A percentile compares a stretch with the other conserved stretches of the same genome.
Conservation (phyloP, 2,113 vertebrate genomes). For the Corythornis vintsioides region DNA sequence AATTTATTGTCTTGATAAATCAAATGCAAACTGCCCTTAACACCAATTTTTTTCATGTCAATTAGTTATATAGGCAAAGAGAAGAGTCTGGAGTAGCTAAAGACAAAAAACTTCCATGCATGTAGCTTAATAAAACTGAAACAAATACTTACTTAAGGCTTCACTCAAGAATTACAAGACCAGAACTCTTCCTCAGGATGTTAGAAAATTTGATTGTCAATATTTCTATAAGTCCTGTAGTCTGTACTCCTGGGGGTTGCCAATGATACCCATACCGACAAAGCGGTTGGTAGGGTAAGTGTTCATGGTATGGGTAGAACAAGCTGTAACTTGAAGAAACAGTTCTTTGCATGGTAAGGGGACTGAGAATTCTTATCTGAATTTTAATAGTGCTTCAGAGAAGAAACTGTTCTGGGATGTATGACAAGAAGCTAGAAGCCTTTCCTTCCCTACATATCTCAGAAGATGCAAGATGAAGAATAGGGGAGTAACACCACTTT, state of each 20-base stretch:
- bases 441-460: background rate
- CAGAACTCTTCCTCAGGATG: background rate
- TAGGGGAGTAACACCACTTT: background rate
- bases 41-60: background rate
- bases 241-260: background rate
- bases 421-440: background rate
- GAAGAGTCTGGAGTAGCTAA: background rate
- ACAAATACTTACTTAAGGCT: background rate
- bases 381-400: background rate
- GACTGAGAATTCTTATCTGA: background rate
- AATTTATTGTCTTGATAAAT: background rate
- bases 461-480: background rate
- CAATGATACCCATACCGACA: background rate
- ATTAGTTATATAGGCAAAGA: background rate
- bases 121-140: background rate
- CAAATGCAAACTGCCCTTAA: background rate
- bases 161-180: background rate
- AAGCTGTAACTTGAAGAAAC: background rate
- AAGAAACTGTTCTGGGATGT: background rate
- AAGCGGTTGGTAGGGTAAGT: background rate
- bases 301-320: background rate
- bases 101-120: background rate
- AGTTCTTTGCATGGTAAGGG: background rate
- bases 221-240: background rate
- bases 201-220: background rate